These are phyloP conservation scores for Drosophila varians DNA, from an alignment of 1,140 invertebrate genomes.

Conservation along the genomic window DNA sequence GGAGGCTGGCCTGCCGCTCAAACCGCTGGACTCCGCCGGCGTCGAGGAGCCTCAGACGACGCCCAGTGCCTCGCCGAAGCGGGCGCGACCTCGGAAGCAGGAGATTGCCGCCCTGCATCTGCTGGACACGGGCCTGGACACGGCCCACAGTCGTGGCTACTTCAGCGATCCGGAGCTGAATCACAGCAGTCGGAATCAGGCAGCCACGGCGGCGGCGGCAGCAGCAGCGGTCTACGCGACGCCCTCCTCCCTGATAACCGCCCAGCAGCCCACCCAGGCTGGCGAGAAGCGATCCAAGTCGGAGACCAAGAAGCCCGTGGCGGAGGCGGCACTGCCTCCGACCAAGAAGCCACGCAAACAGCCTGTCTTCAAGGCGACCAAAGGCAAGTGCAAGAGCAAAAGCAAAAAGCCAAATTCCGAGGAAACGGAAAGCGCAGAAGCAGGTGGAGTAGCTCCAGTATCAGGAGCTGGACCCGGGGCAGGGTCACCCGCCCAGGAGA, in stretches of 20 bases:
- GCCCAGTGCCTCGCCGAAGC: slow-evolving; percentile 61
- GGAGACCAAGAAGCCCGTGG: slow-evolving; percentile 76
- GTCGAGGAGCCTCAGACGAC: slow-evolving; percentile 13
- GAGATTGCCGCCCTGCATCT: slow-evolving; percentile 64
- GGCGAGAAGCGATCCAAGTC: slow-evolving; percentile 77
- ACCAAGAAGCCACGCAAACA: slow-evolving; percentile 40
- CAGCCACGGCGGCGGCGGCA: neutral
- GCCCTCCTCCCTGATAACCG: slow-evolving; percentile 31
- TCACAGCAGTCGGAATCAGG: slow-evolving; percentile 37
- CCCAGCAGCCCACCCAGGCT: slow-evolving; percentile 5
- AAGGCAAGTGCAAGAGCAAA: slow-evolving; percentile 33
- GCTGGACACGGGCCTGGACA: slow-evolving; percentile 50
- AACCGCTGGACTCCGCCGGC: slow-evolving; percentile 1
- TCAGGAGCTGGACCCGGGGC: neutral
- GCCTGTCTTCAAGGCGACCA: slow-evolving; percentile 4
- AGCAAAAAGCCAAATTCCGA: slow-evolving; percentile 11
- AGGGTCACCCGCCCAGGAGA: slow-evolving; percentile 37
- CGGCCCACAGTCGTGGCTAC: slow-evolving; percentile 68
- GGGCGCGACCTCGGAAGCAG: slow-evolving; percentile 63
- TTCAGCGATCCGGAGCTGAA: slow-evolving; percentile 82
- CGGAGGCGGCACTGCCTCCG: slow-evolving; percentile 11
- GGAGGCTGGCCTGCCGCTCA: neutral
- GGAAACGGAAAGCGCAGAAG: neutral
- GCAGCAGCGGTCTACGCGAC: slow-evolving; percentile 43
- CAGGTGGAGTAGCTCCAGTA: neutral